Evolutionary conservation across 2,113 vertebrate genomes (phyloP), one percentile per base, ranked within the genome.

Genomic region (Chaetops frenatus): DNA sequence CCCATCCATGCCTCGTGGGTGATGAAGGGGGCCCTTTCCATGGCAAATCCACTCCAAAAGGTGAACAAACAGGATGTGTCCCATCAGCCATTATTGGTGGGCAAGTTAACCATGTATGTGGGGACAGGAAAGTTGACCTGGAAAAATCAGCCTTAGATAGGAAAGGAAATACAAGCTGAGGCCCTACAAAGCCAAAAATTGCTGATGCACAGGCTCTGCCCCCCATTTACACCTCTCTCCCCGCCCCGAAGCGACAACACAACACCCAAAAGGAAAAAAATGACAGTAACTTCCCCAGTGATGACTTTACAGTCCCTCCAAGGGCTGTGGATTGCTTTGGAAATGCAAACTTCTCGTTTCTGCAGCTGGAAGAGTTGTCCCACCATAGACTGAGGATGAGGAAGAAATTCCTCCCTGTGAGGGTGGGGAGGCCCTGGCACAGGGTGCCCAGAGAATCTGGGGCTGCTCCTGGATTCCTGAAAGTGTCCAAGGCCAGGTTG

Each of bases 401-500:
- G 86, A 57, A 72, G 21, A 1, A 64, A 36, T 36, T 13, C 2
- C 10, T 35, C 42, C 15, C 57, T 35, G 3, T 0, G 29, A 71
- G 17, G 25, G 5, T 42, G 35, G 29, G 0, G 0, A 88, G 19
- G 21, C 11, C 7, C 29, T 62, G 40, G 65, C 22, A 86, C 23
- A 53, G 28, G 48, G 7, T 74, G 24, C 29, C 50, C 42, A 85
- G 57, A 40, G 48, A 1, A 71, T 42, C 48, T 71, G 85, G 8
- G 85, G 57, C 74, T 71, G 35, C 22, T 42, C 17, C 76, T 57
- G 70, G 10, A 56, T 64, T 29, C 31, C 50, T 48, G 76, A 25
- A 0, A 64, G 14, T 31, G 50, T 1, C 7, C 31, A 7, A 31
- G 24, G 20, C n/a, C 56, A 25, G 21, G 42, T 0, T 71, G 36